Percentiles rank a stretch among this genome's conserved stretches.
These are phyloP conservation scores for Diorhabda carinulata DNA, from an alignment of 1,140 invertebrate species.

Conservation along the genomic window DNA sequence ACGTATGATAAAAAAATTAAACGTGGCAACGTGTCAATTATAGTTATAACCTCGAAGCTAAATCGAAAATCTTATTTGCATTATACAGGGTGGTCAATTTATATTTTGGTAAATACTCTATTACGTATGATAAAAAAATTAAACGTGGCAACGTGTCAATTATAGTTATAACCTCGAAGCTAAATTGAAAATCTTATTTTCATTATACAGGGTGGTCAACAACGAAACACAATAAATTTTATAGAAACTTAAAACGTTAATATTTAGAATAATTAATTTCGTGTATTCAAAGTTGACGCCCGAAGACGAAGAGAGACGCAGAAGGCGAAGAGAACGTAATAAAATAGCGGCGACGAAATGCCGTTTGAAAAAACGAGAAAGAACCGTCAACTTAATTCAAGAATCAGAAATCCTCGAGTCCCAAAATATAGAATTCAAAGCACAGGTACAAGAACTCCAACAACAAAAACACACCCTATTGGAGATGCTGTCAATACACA, in stretches of 20 bases:
- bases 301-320: slow-evolving; percentile 83
- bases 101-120: too few relatives aligned
- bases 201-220: too few relatives aligned
- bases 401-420: slow-evolving; percentile 82
- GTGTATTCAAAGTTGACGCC: slow-evolving; percentile 69
- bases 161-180: too few relatives aligned
- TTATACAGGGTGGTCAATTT: too few relatives aligned
- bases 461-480: slow-evolving; percentile 67
- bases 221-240: neutral
- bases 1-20: too few relatives aligned
- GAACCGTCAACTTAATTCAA: slow-evolving; percentile 78
- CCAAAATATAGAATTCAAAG: slow-evolving; percentile 82
- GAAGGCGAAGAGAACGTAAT: slow-evolving; percentile 81
- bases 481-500: slow-evolving; percentile 69
- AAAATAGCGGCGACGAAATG: slow-evolving; percentile 96
- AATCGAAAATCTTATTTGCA: too few relatives aligned
- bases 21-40: too few relatives aligned
- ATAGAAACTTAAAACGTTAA: neutral
- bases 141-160: too few relatives aligned
- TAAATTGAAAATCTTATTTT: too few relatives aligned
- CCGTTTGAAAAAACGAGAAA: slow-evolving; percentile 87
- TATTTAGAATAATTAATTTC: neutral
- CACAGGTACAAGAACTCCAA: slow-evolving; percentile 71
- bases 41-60: too few relatives aligned
- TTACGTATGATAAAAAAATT: too few relatives aligned